These are phyloP conservation scores for Halcyon chelicuti DNA, from an alignment of 2,797 vertebrate genomes.

Conservation along the genomic window DNA sequence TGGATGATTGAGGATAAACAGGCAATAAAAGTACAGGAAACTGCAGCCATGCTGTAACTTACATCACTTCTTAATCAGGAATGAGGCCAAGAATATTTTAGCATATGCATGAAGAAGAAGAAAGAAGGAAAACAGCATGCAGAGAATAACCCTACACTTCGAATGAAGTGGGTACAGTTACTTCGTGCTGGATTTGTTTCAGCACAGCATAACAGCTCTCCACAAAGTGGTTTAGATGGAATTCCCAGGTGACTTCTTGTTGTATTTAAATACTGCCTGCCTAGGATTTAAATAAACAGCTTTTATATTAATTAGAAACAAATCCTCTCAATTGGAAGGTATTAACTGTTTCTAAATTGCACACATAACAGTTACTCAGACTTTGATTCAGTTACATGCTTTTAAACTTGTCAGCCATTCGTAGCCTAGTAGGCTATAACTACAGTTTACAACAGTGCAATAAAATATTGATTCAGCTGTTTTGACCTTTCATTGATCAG, in stretches of 20 bases:
- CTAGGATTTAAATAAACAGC: slow-evolving; percentile 63
- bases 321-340: slow-evolving; percentile 56
- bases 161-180: not conserved
- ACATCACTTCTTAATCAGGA: not conserved
- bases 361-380: not conserved
- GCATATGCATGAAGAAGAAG: not conserved
- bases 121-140: not conserved
- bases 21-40: not conserved
- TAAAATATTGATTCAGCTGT: slow-evolving; percentile 61
- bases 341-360: slow-evolving; percentile 44
- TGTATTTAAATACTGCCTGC: slow-evolving; percentile 52
- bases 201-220: slow-evolving; percentile 4
- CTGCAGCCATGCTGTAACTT: not conserved
- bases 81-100: not conserved
- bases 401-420: slow-evolving; percentile 51
- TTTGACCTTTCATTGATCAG: slow-evolving; percentile 39
- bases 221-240: slow-evolving; percentile 28
- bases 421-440: slow-evolving; percentile 19
- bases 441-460: slow-evolving; percentile 38
- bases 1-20: not conserved
- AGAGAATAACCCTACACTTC: not conserved
- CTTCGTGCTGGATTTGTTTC: slow-evolving; percentile 39
- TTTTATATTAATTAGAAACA: slow-evolving; percentile 68
- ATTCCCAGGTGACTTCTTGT: slow-evolving; percentile 57
- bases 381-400: slow-evolving; percentile 46